These are phyloP conservation scores for Nilaparvata lugens DNA, from an alignment of 1,140 invertebrate species.

Conservation along the genomic window DNA sequence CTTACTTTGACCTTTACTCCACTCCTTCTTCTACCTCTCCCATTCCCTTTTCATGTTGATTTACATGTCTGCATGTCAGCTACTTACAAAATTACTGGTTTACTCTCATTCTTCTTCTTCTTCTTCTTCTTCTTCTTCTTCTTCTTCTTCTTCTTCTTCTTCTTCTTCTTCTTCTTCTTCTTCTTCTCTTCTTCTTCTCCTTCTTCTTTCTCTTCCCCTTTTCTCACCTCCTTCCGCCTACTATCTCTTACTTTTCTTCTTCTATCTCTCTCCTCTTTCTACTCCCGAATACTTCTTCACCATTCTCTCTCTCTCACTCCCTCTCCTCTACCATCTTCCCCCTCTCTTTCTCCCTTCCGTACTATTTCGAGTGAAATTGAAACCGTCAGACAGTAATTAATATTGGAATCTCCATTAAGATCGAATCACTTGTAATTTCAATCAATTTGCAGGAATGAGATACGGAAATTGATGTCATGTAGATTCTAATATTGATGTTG, in stretches of 20 bases:
- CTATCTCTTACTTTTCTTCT: conserved; percentile 9
- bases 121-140: not conserved
- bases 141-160: conserved; percentile 9
- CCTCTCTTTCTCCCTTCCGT: not conserved
- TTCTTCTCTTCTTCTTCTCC: conserved; percentile 9
- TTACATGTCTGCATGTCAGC: too few relatives aligned
- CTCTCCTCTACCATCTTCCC: not conserved
- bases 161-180: conserved; percentile 13
- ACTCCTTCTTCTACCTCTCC: conserved; percentile 10
- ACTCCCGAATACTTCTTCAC: not conserved
- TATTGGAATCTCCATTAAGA: not conserved
- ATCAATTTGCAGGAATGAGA: conserved; percentile 1
- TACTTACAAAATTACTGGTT: too few relatives aligned
- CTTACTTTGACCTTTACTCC: conserved; percentile 15
- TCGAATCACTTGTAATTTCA: not conserved
- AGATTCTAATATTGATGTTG: too few relatives aligned
- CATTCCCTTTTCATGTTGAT: too few relatives aligned
- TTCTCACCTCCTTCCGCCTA: conserved; percentile 22
- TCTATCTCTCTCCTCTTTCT: conserved; percentile 8
- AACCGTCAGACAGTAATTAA: not conserved
- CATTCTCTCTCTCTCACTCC: not conserved
- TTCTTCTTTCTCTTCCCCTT: conserved; percentile 13
- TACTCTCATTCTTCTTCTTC: too few relatives aligned
- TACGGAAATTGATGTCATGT: too few relatives aligned
- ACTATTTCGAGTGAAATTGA: not conserved